Evolutionary conservation across 2,888 invertebrate species (phyloP), one percentile per base, ranked within the genome.

Genomic region (Amiota mariae): DNA sequence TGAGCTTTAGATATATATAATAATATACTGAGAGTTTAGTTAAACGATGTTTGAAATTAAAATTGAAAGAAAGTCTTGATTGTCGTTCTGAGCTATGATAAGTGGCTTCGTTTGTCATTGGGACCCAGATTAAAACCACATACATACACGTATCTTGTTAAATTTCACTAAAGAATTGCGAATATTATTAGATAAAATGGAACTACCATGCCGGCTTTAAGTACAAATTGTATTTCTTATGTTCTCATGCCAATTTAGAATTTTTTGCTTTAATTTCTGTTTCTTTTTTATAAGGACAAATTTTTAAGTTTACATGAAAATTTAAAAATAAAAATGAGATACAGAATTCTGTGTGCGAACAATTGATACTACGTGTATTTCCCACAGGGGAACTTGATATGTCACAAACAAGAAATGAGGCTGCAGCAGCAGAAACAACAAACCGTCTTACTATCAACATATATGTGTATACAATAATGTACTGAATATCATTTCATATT

Each of bases 401-500:
- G n/a, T 11, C 18, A 18, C 15, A 59, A 13, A 11, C 1, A 59
- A 59, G 11, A 20, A 59, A 59, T 59, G 11, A 24, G 24, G 24
- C 24, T 24, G 24, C 3, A 18, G 4, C 36, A 59, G 20, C 15
- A 20, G 11, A 59, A 59, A 18, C 20, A 57, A 18, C 15, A 59
- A 18, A 59, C 13, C 15, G 1, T 54, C 13, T n/a, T 54, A 54
- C 13, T n/a, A 8, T n/a, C 1, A 54, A 54, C n/a, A n/a, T n/a
- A 54, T n/a, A 54, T 6, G 4, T 2, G 15, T n/a, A 54, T 54
- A 54, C 54, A 54, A 15, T 18, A 8, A 20, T 18, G 48, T 51
- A 63, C 68, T 63, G 56, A 70, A 73, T 80, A 79, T 78, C 36
- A 36, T 36, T 36, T 36, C 36, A 36, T 78, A 76, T 84, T 74